Conservation (phyloP, 2,888 invertebrate species). For the Epistrophella euchroma region DNA sequence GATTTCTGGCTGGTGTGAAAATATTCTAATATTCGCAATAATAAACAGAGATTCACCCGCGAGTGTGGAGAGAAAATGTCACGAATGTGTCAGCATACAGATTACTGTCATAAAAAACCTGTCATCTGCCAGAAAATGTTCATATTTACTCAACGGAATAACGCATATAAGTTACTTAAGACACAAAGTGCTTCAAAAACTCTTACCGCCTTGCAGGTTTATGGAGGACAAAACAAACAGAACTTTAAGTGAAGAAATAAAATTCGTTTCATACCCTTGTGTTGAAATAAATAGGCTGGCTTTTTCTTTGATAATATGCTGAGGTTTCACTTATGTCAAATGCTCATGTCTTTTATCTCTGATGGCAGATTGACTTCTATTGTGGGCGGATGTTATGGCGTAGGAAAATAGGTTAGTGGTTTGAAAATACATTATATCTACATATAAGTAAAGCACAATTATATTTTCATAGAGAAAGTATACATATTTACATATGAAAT, state of each 20-base stretch:
- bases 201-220: slow-evolving; percentile 1
- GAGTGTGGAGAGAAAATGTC: slow-evolving; percentile 45
- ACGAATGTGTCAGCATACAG: slow-evolving; percentile 71
- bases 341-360: slow-evolving; percentile 15
- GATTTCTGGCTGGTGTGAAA: slow-evolving; percentile 32
- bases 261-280: slow-evolving; percentile 37
- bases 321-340: slow-evolving; percentile 56
- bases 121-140: slow-evolving; percentile 70
- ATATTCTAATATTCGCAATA: slow-evolving; percentile 63
- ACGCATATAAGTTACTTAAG: slow-evolving; percentile 40
- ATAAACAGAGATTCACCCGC: slow-evolving; percentile 47
- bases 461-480: background rate
- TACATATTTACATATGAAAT: background rate
- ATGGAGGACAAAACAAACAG: slow-evolving; percentile 50
- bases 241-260: slow-evolving; percentile 54
- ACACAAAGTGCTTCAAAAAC: slow-evolving; percentile 35
- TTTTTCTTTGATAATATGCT: slow-evolving; percentile 47
- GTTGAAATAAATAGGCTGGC: slow-evolving; percentile 54
- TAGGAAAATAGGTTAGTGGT: background rate
- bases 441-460: background rate
- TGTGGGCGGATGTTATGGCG: background rate
- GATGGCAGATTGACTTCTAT: slow-evolving; percentile 3
- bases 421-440: background rate
- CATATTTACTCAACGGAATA: slow-evolving; percentile 66
- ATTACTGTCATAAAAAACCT: slow-evolving; percentile 71